Evolutionary conservation across 2,797 vertebrate species (phyloP), one percentile per base, ranked within the genome.

Genomic region (Centropyge bicolor): DNA sequence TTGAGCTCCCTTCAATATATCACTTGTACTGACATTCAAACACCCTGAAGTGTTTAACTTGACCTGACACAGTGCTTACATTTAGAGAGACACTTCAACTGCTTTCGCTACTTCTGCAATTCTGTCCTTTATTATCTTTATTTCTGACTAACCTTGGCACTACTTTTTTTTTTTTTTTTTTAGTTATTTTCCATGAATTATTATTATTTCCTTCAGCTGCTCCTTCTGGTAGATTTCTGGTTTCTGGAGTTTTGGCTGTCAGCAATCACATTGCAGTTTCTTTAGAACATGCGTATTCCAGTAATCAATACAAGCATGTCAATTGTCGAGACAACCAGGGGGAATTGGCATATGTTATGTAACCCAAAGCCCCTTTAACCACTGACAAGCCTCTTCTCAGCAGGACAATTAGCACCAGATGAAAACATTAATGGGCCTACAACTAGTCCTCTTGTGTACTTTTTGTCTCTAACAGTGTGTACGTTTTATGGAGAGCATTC

Each of bases 341-440:
- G 36, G 36, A 74, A 72, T 68, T 36, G 57, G 27, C 20, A 71
- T 43, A 70, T 55, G 49, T 59, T 36, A 52, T 70, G 20, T 38
- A 60, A 77, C 16, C 20, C 19, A 62, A 22, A 75, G 31, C 24
- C 52, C 48, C 19, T 43, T 61, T 57, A 54, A 55, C 59, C 67
- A 66, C 27, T 36, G 55, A 60, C 24, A 3, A 48, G 20, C 35
- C 40, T 9, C 31, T 55, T 60, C 65, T 61, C 43, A 71, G 35
- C 61, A 10, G 43, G 45, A 70, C 62, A 74, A 86, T 76, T 68
- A 57, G 40, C 38, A 60, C 10, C 54, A 60, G n/a, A 46, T 4
- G n/a, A 64, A 12, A 51, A 49, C n/a, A 17, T n/a, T 65, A 55
- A 69, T 61, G 35, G 41, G 51, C 22, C 68, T 36, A 51, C 24